Evolutionary conservation across 2,797 vertebrate genomes (phyloP), one percentile per base, ranked within the genome.

Genomic region (Scolopax rusticola): DNA sequence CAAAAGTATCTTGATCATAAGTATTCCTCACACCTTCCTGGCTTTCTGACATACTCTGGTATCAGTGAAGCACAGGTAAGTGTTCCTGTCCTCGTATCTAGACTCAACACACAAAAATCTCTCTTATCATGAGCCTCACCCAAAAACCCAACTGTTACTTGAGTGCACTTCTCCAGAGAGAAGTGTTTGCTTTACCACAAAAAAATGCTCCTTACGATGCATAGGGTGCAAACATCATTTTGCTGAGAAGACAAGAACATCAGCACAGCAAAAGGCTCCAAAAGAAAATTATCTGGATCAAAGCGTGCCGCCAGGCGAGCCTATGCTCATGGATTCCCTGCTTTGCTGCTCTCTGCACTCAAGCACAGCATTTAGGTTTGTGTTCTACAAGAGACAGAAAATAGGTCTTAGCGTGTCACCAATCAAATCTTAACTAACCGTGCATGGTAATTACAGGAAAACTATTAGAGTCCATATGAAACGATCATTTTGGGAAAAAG

Each of bases 301-400:
- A 91, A 23, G 16, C 6, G 0, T 16, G 19, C 8, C 1, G 1
- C 7, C 30, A 48, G 40, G 13, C 68, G 0, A 51, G 32, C 0
- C 0, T 12, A 5, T 3, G 11, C 30, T 50, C 32, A 19, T 32
- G 50, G 40, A 64, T 13, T 48, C 1, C 1, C 25, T 11, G 20
- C 28, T 45, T 53, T 28, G 20, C 50, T n/a, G n/a, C 48, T 70
- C 20, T 41, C 79, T 38, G 59, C 54, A 41, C 28, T 68, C 60
- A 56, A 82, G 25, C 30, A 27, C 0, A 0, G 21, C n/a, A 70
- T 5, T 48, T 57, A 15, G 7, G 18, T 70, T 33, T 64, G 12
- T 36, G 27, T 20, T 59, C 43, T 1, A 54, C 3, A 56, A 53
- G 33, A 27, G 38, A 74, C 9, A 88, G 28, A 74, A 94, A 93